Base-by-base conservation (phyloP, 2,113 vertebrate species). In the Larimichthys polyactis region DNA sequence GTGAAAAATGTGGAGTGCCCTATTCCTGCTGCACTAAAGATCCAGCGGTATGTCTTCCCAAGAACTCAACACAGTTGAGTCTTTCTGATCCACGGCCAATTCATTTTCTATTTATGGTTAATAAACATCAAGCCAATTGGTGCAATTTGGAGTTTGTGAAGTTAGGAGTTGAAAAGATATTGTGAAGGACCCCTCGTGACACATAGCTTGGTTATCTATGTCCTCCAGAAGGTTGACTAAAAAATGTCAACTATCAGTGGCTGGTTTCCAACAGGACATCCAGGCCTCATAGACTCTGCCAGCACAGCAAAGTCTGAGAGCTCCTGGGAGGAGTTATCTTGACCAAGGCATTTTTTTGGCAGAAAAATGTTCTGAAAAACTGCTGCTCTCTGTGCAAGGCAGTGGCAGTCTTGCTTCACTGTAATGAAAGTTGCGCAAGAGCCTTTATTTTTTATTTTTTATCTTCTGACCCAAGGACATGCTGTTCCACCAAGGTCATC, bases 1-100 rank as follows among this genome's bases (percentile, higher is more conserved):
- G 98, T 78, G 98, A 99, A 89, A 97, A 97, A 83, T 99, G 98
- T 4, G 98, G 98, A 0, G 98, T 99, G 46, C 98, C 98, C 0
- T 99, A 99, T 89, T 99, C 98, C 76, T 99, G 98, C 93, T 99
- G 98, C 84, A 99, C 98, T 89, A 99, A 99, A 93, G 98, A 99
- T 74, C 98, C 98, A 15, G 97, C 98, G 3, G 98, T 99, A 95
- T 93, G 92, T 90, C 46, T 9, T 74, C 24, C 51, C 57, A n/a
- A 40, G 62, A 62, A 40, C 19, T 77, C 40, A 19, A 20, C 48
- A 64, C 66, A 78, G 8, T 15, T 15, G 0, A 51, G 19, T 40
- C 1, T 51, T 16, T 32, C n/a, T 63, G 15, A 51, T n/a, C 36
- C 66, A 74, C 22, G 29, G 36, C 15, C 71, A 20, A 2, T 75